A percentile compares a stretch with the other conserved stretches of the same genome.
phyloP scores from a whole-genome alignment of 2,888 invertebrate genomes.

The Caprella mutica region DNA sequence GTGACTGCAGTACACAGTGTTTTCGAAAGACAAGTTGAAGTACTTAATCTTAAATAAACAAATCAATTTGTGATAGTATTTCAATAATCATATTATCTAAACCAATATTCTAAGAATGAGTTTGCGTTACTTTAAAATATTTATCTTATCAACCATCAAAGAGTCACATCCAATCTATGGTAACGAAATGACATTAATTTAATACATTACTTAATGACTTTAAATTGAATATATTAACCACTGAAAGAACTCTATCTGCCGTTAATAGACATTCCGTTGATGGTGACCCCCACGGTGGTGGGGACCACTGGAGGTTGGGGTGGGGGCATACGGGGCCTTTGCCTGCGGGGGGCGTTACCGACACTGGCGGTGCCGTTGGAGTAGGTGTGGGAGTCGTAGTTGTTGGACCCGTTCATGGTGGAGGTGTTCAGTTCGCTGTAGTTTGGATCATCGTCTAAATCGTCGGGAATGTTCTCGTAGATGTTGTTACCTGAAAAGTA shows the following conservation, averaged over 20 bases:
- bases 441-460: neutral
- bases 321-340: neutral
- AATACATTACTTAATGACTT: too few relatives aligned
- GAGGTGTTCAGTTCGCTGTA: neutral
- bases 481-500: conserved; percentile 4
- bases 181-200: too few relatives aligned
- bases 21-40: too few relatives aligned
- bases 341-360: neutral
- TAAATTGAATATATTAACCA: too few relatives aligned
- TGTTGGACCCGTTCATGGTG: neutral
- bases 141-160: too few relatives aligned
- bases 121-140: too few relatives aligned
- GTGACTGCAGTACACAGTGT: too few relatives aligned
- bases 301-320: neutral
- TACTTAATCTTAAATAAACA: too few relatives aligned
- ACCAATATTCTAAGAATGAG: too few relatives aligned
- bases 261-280: conserved; percentile 2
- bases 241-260: conserved; percentile 3
- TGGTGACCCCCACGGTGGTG: neutral
- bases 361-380: neutral
- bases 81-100: too few relatives aligned
- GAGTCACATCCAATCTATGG: too few relatives aligned
- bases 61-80: too few relatives aligned
- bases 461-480: conserved; percentile 4
- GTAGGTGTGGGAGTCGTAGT: neutral